Evolutionary conservation across 2,888 invertebrate genomes (phyloP), one percentile per base, ranked within the genome.

Genomic region (Pasiphila rectangulata): DNA sequence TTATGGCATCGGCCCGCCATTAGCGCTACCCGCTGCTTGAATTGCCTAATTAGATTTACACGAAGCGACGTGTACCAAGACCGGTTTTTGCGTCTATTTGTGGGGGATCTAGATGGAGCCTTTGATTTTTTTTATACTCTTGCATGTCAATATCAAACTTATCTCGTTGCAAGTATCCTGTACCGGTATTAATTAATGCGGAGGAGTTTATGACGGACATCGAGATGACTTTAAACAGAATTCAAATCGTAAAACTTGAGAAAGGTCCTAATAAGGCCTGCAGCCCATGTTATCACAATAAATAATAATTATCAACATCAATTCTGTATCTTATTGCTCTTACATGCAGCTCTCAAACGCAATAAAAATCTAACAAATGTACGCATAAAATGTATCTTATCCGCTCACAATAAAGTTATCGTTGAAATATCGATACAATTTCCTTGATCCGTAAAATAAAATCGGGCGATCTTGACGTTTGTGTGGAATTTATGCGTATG

Each of bases 1-100:
- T 83, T 84, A 84, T 81, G 75, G 83, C 76, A 72, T 70, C 72
- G 72, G 68, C 60, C 71, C 64, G 69, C 81, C 85, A 86, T 86
- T 87, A 86, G 83, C 72, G 71, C 67, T 67, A 69, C 64, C 74
- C 67, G 69, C 67, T 73, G 75, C 75, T 74, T 74, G 79, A 75
- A 83, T 83, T 83, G 83, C 83, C 87, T 87, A 86, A 87, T 87
- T 87, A 87, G 84, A 85, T 83, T 79, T 81, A 83, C 82, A 78
- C 67, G 76, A 67, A 45, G 46, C 40, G 51, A 27, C 49, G 54
- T 59, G 62, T 61, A 63, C 61, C 60, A 58, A 56, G 70, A 75
- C 80, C 69, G 74, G 79, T 78, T 73, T 64, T 69, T 69, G 57
- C 54, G 48, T 56, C 70, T 69, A 68, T 66, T 69, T 65, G 65